A percentile compares a stretch with the other conserved stretches of the same genome.
Conservation (phyloP, 2,888 invertebrate species). For the Nomada flava region DNA sequence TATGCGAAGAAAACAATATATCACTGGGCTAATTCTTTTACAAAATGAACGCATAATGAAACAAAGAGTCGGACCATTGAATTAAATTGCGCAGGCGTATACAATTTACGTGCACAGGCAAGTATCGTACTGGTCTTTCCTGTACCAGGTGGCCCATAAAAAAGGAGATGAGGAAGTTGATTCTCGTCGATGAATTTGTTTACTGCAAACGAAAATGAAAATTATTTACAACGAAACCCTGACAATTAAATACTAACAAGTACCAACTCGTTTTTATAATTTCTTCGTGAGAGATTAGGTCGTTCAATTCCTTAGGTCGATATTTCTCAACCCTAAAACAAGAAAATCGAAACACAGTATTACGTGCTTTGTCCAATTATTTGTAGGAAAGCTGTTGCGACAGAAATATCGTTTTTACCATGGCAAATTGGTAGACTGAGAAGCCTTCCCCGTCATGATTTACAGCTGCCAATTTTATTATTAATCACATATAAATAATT, state of each 20-base stretch:
- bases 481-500: not conserved
- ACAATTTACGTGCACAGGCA: conserved; percentile 97
- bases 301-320: conserved; percentile 95
- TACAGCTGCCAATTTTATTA: not conserved
- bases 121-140: conserved; percentile 99
- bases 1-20: conserved; percentile 77
- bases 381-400: conserved; percentile 26
- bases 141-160: conserved; percentile 99
- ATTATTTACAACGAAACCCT: not conserved
- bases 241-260: conserved; percentile 5
- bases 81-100: conserved; percentile 94
- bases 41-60: not conserved
- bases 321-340: conserved; percentile 98
- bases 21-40: not conserved
- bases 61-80: conserved; percentile 91
- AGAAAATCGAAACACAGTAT: not conserved
- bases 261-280: conserved; percentile 97
- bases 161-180: conserved; percentile 96
- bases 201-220: conserved; percentile 85
- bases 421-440: conserved; percentile 85
- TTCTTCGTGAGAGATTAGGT: conserved; percentile 98
- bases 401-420: conserved; percentile 84
- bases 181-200: conserved; percentile 95
- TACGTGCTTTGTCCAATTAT: not conserved
- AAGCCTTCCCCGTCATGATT: conserved; percentile 49